Base-by-base conservation (phyloP, 2,888 invertebrate genomes). In the Odiellus spinosus region DNA sequence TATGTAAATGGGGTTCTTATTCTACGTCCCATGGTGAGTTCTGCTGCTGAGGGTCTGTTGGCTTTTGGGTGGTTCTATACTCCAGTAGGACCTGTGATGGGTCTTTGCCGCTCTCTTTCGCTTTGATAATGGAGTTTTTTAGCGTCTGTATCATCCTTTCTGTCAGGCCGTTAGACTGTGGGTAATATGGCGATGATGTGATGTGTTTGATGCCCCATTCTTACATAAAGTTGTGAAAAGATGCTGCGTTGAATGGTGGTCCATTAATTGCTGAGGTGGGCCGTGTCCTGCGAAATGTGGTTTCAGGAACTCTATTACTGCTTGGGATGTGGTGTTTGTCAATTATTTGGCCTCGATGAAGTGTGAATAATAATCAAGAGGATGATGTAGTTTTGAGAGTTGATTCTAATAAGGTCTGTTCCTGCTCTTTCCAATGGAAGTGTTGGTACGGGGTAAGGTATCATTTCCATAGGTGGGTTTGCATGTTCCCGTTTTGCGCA, bases 341-440 rank as follows among this genome's bases (percentile, higher is more conserved):
- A 43, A 33, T 21, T 33, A n/a, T 34, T 44, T 33, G 6, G 40
- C 15, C 19, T 43, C 44, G 20, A 44, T 40, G 34, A 33, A 47
- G 12, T 47, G 43, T 17, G 42, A 36, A 12, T 41, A 46, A 15
- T 46, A 46, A 18, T 46, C 46, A 11, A 42, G 3, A 46, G n/a
- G 20, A 46, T 19, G 8, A 45, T 26, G 19, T 45, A 45, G 3
- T 33, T 45, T 6, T 19, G 12, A 33, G 34, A 33, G 3, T 40
- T 1, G n/a, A 45, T n/a, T 34, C 18, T 32, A 40, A 45, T 40
- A 20, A 45, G 34, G 8, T 40, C 34, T 17, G 41, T 34, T 6
- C 40, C 34, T 40, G 35, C 40, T 14, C 19, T 33, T 18, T 40
- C 34, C 45, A 40, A 45, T 33, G 40, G 45, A 40, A 40, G n/a